These are phyloP conservation scores for Drosophila azteca DNA, from an alignment of 1,140 invertebrate genomes.

Conservation along the genomic window DNA sequence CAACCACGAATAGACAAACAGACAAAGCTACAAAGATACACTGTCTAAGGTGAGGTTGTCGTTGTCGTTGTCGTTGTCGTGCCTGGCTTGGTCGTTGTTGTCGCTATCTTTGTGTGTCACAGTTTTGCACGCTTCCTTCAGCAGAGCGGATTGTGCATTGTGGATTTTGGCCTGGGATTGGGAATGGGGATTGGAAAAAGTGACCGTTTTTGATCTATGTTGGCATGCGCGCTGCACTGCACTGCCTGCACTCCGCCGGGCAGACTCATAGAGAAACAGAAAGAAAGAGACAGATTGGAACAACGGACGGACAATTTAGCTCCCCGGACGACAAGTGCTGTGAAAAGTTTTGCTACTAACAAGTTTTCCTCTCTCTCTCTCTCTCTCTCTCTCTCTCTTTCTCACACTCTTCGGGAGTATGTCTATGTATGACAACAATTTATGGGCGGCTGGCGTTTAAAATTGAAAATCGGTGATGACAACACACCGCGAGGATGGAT, in stretches of 20 bases:
- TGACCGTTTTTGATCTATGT: constrained; percentile 78
- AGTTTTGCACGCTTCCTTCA: constrained; percentile 76
- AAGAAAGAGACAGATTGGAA: constrained; percentile 12
- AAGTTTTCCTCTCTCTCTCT: constrained; percentile 51
- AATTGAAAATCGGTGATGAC: constrained; percentile 58
- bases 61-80: constrained; percentile 32
- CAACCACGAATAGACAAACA: constrained; percentile 52
- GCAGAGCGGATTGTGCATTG: constrained; percentile 22
- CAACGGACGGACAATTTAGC: constrained; percentile 48
- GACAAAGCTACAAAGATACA: neutral
- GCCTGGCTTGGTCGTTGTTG: constrained; percentile 38
- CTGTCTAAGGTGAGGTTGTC: constrained; percentile 45
- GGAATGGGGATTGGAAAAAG: constrained; percentile 57
- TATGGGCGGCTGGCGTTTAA: constrained; percentile 71
- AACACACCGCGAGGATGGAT: constrained; percentile 29
- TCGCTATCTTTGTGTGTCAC: constrained; percentile 79
- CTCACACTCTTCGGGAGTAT: constrained; percentile 19
- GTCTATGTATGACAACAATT: constrained; percentile 61
- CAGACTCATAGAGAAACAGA: constrained; percentile 46
- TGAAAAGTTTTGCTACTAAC: constrained; percentile 70
- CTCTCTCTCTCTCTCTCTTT: neutral
- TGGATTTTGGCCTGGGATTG: neutral
- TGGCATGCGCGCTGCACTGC: constrained; percentile 57
- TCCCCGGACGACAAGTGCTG: constrained; percentile 66
- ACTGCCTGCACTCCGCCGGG: constrained; percentile 45